These are phyloP conservation scores for Rhagoletis zephyria DNA, from an alignment of 1,140 invertebrate genomes.

Conservation along the genomic window DNA sequence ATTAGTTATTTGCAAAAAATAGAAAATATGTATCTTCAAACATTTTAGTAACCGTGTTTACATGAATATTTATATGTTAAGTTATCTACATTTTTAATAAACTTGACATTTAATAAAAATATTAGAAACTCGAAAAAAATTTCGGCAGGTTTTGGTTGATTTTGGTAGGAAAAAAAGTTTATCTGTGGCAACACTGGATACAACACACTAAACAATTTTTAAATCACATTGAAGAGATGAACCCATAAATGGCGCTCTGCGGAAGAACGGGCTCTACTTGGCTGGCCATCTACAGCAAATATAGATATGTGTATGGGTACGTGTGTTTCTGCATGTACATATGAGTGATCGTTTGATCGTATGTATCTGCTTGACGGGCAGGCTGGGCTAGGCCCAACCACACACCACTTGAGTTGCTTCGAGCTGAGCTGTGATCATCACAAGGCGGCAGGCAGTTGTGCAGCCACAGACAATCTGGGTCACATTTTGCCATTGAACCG, in stretches of 20 bases:
- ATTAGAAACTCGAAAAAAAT: too few species aligned
- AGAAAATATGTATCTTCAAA: too few species aligned
- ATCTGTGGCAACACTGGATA: too few species aligned
- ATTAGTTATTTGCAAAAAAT: too few species aligned
- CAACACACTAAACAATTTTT: constrained; percentile 26
- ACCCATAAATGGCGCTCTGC: constrained; percentile 13
- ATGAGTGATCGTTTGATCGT: not conserved
- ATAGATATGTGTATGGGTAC: too few species aligned
- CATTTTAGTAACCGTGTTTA: too few species aligned
- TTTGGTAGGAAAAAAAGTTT: too few species aligned
- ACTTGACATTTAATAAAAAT: too few species aligned
- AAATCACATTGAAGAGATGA: constrained; percentile 11
- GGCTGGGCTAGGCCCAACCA: constrained; percentile 14
- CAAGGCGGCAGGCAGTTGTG: constrained; percentile 56
- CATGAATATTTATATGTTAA: too few species aligned
- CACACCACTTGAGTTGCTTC: not conserved
- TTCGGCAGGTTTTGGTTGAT: too few species aligned
- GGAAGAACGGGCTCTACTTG: not conserved
- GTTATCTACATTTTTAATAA: too few species aligned
- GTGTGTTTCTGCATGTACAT: not conserved
- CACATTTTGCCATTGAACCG: constrained; percentile 74
- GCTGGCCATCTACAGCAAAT: not conserved
- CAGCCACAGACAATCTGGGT: constrained; percentile 74
- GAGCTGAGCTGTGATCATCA: constrained; percentile 26
- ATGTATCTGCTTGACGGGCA: not conserved